phyloP scores from a whole-genome alignment of 2,888 invertebrate genomes.

The Papilio gigon region DNA sequence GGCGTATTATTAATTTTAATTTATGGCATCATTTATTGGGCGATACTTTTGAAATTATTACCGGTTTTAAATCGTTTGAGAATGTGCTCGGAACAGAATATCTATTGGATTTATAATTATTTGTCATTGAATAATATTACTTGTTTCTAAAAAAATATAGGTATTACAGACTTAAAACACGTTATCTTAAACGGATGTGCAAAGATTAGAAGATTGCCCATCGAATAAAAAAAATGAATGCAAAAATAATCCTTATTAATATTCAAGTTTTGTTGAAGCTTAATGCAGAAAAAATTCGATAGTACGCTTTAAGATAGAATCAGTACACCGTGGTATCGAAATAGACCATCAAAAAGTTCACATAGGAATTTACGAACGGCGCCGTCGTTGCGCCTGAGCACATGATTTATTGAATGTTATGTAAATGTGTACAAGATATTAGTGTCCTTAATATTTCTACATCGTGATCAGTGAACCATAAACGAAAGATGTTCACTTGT shows the following conservation, averaged over 20 bases:
- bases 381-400: constrained; percentile 64
- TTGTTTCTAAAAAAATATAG: not conserved
- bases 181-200: not conserved
- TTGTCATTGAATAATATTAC: not conserved
- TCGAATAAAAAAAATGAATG: too few species aligned
- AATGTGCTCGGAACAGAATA: constrained; percentile 25
- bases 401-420: constrained; percentile 77
- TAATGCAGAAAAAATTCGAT: constrained; percentile 1
- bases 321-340: constrained; percentile 55
- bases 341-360: constrained; percentile 69
- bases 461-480: constrained; percentile 72
- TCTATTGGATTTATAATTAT: not conserved
- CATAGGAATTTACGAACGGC: constrained; percentile 75
- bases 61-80: constrained; percentile 61
- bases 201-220: not conserved
- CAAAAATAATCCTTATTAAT: too few species aligned
- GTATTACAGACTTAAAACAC: too few species aligned
- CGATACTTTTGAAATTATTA: constrained; percentile 79
- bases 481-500: constrained; percentile 70
- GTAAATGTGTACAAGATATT: constrained; percentile 79
- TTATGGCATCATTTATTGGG: constrained; percentile 80
- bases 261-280: too few species aligned
- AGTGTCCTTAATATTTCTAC: constrained; percentile 79
- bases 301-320: constrained; percentile 47
- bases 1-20: constrained; percentile 81